A percentile compares a stretch with the other conserved stretches of the same genome.
These are phyloP conservation scores for Tipula unca DNA, from an alignment of 2,888 invertebrate genomes.

Conservation along the genomic window DNA sequence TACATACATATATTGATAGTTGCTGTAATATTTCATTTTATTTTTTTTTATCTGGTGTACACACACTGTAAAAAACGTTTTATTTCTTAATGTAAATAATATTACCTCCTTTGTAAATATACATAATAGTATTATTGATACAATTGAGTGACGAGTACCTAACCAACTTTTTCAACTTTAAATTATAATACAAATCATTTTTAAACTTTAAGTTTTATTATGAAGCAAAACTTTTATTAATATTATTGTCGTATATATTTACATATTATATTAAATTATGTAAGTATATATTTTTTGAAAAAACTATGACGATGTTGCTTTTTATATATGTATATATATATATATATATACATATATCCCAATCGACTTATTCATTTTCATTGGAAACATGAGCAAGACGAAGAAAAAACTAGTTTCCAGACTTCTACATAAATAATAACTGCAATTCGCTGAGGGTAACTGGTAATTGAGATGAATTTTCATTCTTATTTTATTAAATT, in stretches of 20 bases:
- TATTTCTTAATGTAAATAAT: neutral
- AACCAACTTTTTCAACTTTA: neutral
- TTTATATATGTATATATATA: too few relatives aligned
- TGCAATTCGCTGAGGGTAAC: neutral
- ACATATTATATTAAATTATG: too few relatives aligned
- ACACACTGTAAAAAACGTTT: neutral
- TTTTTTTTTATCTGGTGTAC: neutral
- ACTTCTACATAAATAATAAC: neutral
- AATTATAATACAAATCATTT: neutral
- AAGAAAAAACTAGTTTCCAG: neutral
- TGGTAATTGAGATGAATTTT: neutral
- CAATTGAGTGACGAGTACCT: neutral
- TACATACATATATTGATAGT: neutral
- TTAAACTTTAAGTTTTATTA: neutral
- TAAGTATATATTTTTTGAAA: neutral
- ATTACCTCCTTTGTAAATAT: neutral
- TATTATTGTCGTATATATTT: neutral
- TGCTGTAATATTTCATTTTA: neutral
- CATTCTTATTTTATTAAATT: neutral
- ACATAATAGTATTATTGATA: neutral
- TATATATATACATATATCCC: too few relatives aligned
- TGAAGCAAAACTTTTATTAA: neutral
- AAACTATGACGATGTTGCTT: neutral
- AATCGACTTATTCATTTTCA: neutral
- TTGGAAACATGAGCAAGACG: neutral